These are phyloP conservation scores for Ptychoptera contaminata DNA, from an alignment of 2,888 invertebrate species.

Conservation along the genomic window DNA sequence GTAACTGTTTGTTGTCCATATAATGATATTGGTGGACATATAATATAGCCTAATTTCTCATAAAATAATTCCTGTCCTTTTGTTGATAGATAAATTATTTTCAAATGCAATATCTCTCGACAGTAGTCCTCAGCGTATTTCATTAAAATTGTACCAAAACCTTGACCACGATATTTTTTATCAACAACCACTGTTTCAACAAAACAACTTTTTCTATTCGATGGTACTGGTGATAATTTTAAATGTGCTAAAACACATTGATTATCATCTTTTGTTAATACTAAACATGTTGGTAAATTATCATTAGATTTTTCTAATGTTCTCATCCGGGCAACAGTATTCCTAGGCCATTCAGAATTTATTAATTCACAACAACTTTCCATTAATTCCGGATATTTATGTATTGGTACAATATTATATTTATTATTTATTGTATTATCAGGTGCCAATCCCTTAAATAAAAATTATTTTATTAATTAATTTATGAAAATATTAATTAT, in stretches of 20 bases:
- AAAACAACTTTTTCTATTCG: slow-evolving; percentile 54
- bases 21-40: slow-evolving; percentile 53
- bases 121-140: slow-evolving; percentile 58
- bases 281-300: slow-evolving; percentile 51
- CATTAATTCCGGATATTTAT: slow-evolving; percentile 53
- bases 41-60: slow-evolving; percentile 51
- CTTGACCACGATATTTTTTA: slow-evolving; percentile 52
- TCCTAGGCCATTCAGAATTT: slow-evolving; percentile 78
- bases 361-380: slow-evolving; percentile 57
- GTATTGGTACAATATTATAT: slow-evolving; percentile 47
- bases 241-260: slow-evolving; percentile 58
- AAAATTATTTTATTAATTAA: no score
- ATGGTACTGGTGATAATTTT: slow-evolving; percentile 58
- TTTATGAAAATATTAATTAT: no score
- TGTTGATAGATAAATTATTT: slow-evolving; percentile 50
- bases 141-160: slow-evolving; percentile 62
- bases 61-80: slow-evolving; percentile 64
- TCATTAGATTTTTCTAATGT: slow-evolving; percentile 59
- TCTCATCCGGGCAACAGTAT: slow-evolving; percentile 60
- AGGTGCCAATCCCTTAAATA: slow-evolving; percentile 27
- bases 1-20: slow-evolving; percentile 32
- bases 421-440: slow-evolving; percentile 30
- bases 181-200: slow-evolving; percentile 70
- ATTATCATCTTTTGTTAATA: slow-evolving; percentile 40
- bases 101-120: slow-evolving; percentile 40